Evolutionary conservation across 2,888 invertebrate genomes (phyloP).

Genomic region (Ophioninae sp.): DNA sequence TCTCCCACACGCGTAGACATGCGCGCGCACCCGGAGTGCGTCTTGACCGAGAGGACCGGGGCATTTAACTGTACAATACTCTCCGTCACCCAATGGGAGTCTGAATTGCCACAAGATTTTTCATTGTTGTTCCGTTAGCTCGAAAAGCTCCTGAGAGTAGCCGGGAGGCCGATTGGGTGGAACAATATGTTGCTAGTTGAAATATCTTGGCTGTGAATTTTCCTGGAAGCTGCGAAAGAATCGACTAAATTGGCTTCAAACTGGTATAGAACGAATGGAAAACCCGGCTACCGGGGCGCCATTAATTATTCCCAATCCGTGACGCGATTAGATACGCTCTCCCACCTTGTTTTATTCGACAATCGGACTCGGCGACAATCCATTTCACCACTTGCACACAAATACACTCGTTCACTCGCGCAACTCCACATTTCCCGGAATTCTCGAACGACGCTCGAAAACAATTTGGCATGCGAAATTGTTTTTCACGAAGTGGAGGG

Average conservation of each 20-base stretch:
- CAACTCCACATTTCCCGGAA: neutral
- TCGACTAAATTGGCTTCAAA: slow-evolving; percentile 22
- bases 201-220: slow-evolving; percentile 12
- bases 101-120: slow-evolving; percentile 26
- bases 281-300: slow-evolving; percentile 23
- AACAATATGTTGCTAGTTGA: slow-evolving; percentile 2
- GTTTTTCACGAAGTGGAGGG: neutral
- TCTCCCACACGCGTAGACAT: slow-evolving; percentile 55
- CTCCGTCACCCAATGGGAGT: neutral
- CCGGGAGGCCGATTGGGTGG: neutral
- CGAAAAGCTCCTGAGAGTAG: neutral
- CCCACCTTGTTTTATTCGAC: slow-evolving; percentile 22
- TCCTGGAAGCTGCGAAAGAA: slow-evolving; percentile 20
- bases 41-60: neutral
- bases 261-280: neutral
- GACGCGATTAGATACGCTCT: slow-evolving; percentile 46
- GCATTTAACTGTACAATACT: slow-evolving; percentile 8
- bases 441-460: neutral
- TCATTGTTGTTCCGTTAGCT: neutral
- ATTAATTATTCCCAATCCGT: slow-evolving; percentile 49
- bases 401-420: neutral
- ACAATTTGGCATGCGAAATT: neutral
- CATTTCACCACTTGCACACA: slow-evolving; percentile 3
- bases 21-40: slow-evolving; percentile 51
- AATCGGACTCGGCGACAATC: slow-evolving; percentile 5